Base-by-base conservation (phyloP, 1,140 invertebrate species). In the Papilio polytes region DNA sequence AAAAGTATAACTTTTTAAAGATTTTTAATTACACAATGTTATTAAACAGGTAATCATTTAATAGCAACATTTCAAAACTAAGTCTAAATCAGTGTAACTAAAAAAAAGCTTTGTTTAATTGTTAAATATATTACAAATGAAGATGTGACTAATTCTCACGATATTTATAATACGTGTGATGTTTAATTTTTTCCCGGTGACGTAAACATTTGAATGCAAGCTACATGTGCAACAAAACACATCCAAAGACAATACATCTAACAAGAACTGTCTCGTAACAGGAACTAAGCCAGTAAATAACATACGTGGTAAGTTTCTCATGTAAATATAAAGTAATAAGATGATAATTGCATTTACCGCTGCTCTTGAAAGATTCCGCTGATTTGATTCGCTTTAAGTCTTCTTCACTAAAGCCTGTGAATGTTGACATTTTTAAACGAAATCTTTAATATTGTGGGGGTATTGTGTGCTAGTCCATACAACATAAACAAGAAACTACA, bases 341-440 rank as follows among this genome's bases (percentile, higher is more conserved):
- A 70, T 70, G 63, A 70, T 36, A 81, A 84, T 81, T 80, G 59
- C 78, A 87, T 84, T 89, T 89, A 92, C 91, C 92, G 85, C 82
- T 92, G 72, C 82, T 85, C 73, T 80, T 26, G 26, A 56, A 85
- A 73, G 82, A 83, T 82, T 91, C 90, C 31, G 82, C 84, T 41
- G 87, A 88, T 83, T 94, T 93, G 31, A 94, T 94, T 51, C 91
- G 82, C 80, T 89, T 86, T 46, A 94, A 88, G 80, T 94, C 93
- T 82, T 94, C 93, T 85, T 94, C 93, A 84, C 92, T 94, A 79
- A 94, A 94, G 76, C 93, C 93, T 15, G 89, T 84, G 83, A 94
- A 94, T 31, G 89, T 88, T 20, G 88, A 86, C 86, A 90, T 90
- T 74, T 82, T 84, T 22, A 51, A 22, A 53, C 46, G 15, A 22